Evolutionary conservation across 2,797 vertebrate species (phyloP), one percentile per base, ranked within the genome.

Genomic region (Pangasius djambal): DNA sequence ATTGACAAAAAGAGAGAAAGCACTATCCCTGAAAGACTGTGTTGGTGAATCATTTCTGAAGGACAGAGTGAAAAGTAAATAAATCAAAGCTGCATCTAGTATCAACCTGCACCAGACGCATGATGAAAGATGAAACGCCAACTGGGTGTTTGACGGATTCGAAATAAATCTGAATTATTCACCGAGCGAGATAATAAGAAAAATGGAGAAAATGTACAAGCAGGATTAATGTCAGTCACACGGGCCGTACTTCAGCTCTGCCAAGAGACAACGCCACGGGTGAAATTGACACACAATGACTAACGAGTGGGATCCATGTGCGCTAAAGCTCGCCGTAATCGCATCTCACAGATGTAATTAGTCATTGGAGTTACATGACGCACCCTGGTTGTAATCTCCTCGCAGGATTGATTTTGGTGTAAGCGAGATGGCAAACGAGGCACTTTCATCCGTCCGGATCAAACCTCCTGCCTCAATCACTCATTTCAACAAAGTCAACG

Each of bases 331-430:
- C 93, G 93, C 91, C 89, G 94, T 95, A 96, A 96, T 96, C 96
- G 95, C 95, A 95, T 96, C 96, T 95, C 95, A 95, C 95, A 95
- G 95, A 95, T 95, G 95, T 96, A 96, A 96, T 96, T 96, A 96
- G 96, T 96, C 95, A 95, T 94, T 95, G 94, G 95, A 61, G 86
- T 86, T 88, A 83, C 69, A 86, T 63, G 88, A 89, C 75, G 84
- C 90, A 89, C 88, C 44, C 90, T 57, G 81, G 59, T 75, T 87
- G 86, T 86, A 88, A 89, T 91, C 90, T 88, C 77, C 95, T 86
- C 94, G 91, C 93, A 94, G 95, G 95, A 90, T 89, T 89, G 90
- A 90, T 90, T 90, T 87, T 67, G 34, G 85, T 70, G 88, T 59
- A 77, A 85, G 86, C 85, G 75, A 74, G 90, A 85, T 85, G 87